phyloP scores from a whole-genome alignment of 2,797 vertebrate genomes.

The Leptoclinus maculatus region DNA sequence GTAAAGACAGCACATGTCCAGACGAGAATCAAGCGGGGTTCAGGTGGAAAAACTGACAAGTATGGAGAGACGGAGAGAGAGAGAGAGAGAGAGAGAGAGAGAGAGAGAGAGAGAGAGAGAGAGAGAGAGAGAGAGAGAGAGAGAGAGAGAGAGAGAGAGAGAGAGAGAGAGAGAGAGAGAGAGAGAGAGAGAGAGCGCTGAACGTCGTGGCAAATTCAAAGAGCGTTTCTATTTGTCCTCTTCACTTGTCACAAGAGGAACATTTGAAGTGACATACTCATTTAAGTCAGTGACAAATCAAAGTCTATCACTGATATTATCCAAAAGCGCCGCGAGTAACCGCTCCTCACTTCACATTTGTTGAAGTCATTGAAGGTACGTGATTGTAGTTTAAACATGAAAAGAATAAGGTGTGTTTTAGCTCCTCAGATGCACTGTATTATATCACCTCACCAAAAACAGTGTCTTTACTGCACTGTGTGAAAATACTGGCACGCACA shows the following conservation, averaged over 20 bases:
- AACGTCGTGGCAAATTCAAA: slow-evolving; percentile 43
- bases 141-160: not conserved
- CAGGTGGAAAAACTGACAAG: slow-evolving; percentile 55
- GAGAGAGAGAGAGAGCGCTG: slow-evolving; percentile 27
- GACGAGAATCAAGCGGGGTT: slow-evolving; percentile 33
- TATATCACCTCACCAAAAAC: slow-evolving; percentile 49
- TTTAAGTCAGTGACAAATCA: slow-evolving; percentile 71
- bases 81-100: slow-evolving; percentile 3
- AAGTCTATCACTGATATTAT: slow-evolving; percentile 60
- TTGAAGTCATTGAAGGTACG: slow-evolving; percentile 60
- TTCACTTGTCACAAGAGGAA: slow-evolving; percentile 54
- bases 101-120: slow-evolving; percentile 20
- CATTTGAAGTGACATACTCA: slow-evolving; percentile 71
- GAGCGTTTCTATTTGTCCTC: slow-evolving; percentile 59
- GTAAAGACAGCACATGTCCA: slow-evolving; percentile 49
- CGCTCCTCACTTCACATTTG: slow-evolving; percentile 38
- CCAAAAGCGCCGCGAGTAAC: slow-evolving; percentile 34
- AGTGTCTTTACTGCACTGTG: slow-evolving; percentile 51
- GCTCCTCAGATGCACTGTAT: slow-evolving; percentile 27
- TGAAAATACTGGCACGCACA: slow-evolving; percentile 29
- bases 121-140: slow-evolving; percentile 13
- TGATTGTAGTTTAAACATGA: slow-evolving; percentile 60
- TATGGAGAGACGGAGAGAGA: slow-evolving; percentile 15
- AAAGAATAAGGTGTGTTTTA: slow-evolving; percentile 53
- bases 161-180: slow-evolving; percentile 14